phyloP scores from a whole-genome alignment of 2,888 invertebrate genomes.

The Eupithecia abbreviata region DNA sequence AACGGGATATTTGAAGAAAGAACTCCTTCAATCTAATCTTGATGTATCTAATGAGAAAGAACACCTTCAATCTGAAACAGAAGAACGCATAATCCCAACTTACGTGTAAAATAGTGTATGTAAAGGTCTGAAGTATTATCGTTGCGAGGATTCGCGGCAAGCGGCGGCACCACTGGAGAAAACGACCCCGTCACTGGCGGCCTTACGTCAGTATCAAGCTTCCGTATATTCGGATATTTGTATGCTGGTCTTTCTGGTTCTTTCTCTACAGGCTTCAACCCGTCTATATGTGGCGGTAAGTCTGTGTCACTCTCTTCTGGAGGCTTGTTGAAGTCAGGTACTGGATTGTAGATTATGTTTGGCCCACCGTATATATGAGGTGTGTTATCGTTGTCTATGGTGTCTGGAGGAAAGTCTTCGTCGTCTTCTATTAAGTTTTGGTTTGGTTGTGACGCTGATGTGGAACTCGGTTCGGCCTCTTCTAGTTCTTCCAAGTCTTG shows the following conservation, averaged over 20 bases:
- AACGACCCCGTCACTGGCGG: constrained; percentile 55
- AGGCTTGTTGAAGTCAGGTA: constrained; percentile 14
- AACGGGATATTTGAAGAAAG: too few relatives aligned
- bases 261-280: constrained; percentile 32
- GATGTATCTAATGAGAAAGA: not conserved
- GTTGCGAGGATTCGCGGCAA: constrained; percentile 49
- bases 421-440: constrained; percentile 19
- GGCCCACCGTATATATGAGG: constrained; percentile 40
- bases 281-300: constrained; percentile 28
- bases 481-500: constrained; percentile 73
- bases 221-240: constrained; percentile 38
- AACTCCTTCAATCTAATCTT: too few relatives aligned
- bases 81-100: constrained; percentile 60
- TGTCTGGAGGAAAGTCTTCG: constrained; percentile 38
- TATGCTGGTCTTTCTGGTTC: constrained; percentile 29
- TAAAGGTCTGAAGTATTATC: constrained; percentile 63
- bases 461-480: constrained; percentile 64
- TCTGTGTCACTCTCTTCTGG: constrained; percentile 16
- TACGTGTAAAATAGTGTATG: constrained; percentile 80
- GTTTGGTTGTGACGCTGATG: constrained; percentile 46
- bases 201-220: constrained; percentile 36
- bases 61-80: constrained; percentile 62
- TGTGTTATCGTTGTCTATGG: constrained; percentile 33
- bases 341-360: constrained; percentile 32
- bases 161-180: constrained; percentile 49